Evolutionary conservation across 1,140 invertebrate species (phyloP), one percentile per base, ranked within the genome.

Genomic region (Formica selysi): DNA sequence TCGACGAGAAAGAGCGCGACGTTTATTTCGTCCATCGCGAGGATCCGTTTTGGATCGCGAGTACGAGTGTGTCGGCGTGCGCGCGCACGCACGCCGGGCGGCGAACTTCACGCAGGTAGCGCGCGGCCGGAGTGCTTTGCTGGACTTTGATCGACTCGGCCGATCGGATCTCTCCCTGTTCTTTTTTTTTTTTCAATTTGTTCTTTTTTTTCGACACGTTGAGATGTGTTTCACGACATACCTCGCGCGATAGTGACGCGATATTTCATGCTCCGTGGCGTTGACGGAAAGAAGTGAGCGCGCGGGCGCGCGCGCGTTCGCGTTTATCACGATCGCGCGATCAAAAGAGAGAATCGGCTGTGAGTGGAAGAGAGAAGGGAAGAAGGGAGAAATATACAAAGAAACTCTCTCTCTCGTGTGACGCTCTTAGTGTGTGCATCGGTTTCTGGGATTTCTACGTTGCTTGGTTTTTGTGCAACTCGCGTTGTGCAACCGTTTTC

Each of bases 341-440:
- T 83, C 67, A 29, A 44, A 76, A 36, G 32, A 51, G 16, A 19
- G 48, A 51, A 76, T 76, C 26, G 59, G 19, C 4, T 32, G 79
- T 48, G 79, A 73, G 38, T 48, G 67, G 80, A 16, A 16, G 48
- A 83, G 36, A 64, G 16, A 16, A 26, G 36, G 5, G 38, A 78
- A 29, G 71, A 54, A 11, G n/a, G 61, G 19, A 54, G 74, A 13
- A 19, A 78, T 41, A 62, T 22, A 54, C 13, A 70, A 48, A 85
- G 26, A 8, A 65, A n/a, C 13, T 32, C 32, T 32, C 32, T 29
- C 29, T 44, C 38, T 76, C 86, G 41, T 41, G 81, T 76, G 36
- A 59, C 71, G 36, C 26, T 51, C 0, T 64, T 29, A 74, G 80
- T 76, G 80, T 84, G 86, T 74, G 76, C 71, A 10, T 32, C 11